Evolutionary conservation across 2,113 vertebrate species (phyloP).

Genomic region (Glaucomys volans): DNA sequence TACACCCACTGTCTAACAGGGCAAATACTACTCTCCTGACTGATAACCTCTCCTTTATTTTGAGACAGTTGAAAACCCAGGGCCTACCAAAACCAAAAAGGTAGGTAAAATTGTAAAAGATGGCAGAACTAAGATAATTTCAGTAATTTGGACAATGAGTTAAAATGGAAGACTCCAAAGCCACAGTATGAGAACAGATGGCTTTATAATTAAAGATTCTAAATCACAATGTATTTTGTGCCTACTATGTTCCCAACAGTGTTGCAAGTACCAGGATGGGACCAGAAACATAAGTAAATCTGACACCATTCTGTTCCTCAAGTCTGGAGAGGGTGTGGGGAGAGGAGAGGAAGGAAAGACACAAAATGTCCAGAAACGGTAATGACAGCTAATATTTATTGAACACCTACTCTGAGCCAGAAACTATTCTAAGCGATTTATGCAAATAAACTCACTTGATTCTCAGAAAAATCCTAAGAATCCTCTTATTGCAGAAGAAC

Average conservation of each 20-base stretch:
- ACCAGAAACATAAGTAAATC: conserved; percentile 21
- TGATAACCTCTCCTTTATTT: background rate
- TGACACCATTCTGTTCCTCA: background rate
- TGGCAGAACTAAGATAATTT: conserved; percentile 5
- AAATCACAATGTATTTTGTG: conserved; percentile 13
- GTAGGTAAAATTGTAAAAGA: background rate
- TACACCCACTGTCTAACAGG: background rate
- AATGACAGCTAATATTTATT: background rate
- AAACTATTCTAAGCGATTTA: conserved; percentile 1
- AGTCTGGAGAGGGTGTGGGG: background rate
- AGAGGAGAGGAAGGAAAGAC: background rate
- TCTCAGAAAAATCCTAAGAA: background rate
- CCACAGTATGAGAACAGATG: conserved; percentile 41
- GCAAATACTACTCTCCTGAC: background rate
- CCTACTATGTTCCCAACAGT: conserved; percentile 31
- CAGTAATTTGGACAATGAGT: background rate
- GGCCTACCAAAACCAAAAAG: background rate
- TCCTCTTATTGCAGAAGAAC: background rate
- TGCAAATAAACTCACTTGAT: background rate
- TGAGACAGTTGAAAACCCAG: conserved; percentile 11
- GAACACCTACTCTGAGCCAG: background rate
- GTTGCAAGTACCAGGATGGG: background rate
- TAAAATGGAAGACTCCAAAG: background rate
- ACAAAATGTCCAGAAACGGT: background rate
- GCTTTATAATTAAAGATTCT: conserved; percentile 47